phyloP scores from a whole-genome alignment of 2,888 invertebrate species.

The Ochropleura leucogaster region DNA sequence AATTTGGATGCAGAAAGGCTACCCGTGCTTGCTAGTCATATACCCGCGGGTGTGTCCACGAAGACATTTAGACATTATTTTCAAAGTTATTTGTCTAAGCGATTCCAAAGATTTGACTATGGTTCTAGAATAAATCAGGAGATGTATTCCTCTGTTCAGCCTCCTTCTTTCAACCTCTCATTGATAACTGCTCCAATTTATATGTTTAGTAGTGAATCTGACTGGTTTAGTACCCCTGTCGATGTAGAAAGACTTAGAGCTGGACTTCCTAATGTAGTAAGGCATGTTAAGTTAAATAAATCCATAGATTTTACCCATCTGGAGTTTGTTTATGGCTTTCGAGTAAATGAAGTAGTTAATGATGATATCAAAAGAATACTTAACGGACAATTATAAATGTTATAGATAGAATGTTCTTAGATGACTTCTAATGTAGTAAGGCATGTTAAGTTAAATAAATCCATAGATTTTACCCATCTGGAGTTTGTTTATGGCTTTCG shows the following conservation, averaged over 20 bases:
- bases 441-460: constrained; percentile 74
- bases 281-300: constrained; percentile 74
- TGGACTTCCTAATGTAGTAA: constrained; percentile 75
- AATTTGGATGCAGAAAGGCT: constrained; percentile 76
- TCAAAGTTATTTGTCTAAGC: constrained; percentile 78
- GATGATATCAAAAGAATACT: constrained; percentile 75
- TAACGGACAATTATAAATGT: constrained; percentile 18
- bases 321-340: constrained; percentile 82
- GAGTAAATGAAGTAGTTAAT: constrained; percentile 79
- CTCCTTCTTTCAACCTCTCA: constrained; percentile 80
- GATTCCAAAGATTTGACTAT: constrained; percentile 82
- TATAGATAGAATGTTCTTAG: neutral
- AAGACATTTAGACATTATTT: constrained; percentile 82
- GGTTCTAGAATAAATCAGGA: constrained; percentile 72
- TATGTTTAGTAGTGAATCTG: constrained; percentile 80
- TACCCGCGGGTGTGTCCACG: constrained; percentile 81
- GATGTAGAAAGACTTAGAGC: constrained; percentile 74
- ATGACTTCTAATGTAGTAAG: constrained; percentile 74
- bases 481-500: constrained; percentile 84
- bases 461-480: constrained; percentile 82
- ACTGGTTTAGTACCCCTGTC: constrained; percentile 80
- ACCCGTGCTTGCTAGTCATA: constrained; percentile 81
- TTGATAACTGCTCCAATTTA: constrained; percentile 76
- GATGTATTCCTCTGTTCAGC: constrained; percentile 72
- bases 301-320: constrained; percentile 82